phyloP scores from a whole-genome alignment of 2,113 vertebrate genomes.

The Asarcornis scutulata region DNA sequence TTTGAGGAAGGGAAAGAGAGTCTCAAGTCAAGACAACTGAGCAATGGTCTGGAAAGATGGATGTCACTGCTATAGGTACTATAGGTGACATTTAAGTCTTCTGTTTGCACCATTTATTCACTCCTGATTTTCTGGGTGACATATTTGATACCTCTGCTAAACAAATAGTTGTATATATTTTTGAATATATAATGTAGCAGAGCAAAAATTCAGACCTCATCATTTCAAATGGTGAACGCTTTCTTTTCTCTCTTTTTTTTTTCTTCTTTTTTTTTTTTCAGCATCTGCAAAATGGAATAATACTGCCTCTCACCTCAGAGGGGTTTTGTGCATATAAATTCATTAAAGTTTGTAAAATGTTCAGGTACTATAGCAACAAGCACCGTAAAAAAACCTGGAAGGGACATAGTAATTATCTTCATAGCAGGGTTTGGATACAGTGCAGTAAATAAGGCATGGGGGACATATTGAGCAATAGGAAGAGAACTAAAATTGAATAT shows the following conservation, averaged over 20 bases:
- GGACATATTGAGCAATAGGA: conserved; percentile 53
- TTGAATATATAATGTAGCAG: neutral
- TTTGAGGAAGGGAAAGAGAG: neutral
- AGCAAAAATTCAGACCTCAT: neutral
- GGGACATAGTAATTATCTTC: conserved; percentile 50
- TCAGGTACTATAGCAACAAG: conserved; percentile 60
- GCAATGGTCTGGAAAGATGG: neutral
- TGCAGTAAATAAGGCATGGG: conserved; percentile 59
- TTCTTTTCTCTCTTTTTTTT: neutral
- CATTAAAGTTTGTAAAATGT: conserved; percentile 54
- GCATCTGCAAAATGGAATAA: conserved; percentile 18
- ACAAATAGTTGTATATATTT: neutral
- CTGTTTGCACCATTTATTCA: neutral
- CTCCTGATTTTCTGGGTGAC: neutral
- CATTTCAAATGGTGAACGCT: neutral
- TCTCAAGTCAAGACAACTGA: neutral
- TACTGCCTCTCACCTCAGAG: neutral
- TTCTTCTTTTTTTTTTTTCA: neutral
- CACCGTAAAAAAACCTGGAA: conserved; percentile 39
- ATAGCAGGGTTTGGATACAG: conserved; percentile 37
- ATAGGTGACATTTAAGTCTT: neutral
- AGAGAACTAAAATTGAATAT: conserved; percentile 60
- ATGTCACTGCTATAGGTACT: neutral
- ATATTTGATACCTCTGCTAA: neutral
- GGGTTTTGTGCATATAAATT: conserved; percentile 29